phyloP scores from a whole-genome alignment of 2,888 invertebrate species.

The Himalopsyche kuldschensis region DNA sequence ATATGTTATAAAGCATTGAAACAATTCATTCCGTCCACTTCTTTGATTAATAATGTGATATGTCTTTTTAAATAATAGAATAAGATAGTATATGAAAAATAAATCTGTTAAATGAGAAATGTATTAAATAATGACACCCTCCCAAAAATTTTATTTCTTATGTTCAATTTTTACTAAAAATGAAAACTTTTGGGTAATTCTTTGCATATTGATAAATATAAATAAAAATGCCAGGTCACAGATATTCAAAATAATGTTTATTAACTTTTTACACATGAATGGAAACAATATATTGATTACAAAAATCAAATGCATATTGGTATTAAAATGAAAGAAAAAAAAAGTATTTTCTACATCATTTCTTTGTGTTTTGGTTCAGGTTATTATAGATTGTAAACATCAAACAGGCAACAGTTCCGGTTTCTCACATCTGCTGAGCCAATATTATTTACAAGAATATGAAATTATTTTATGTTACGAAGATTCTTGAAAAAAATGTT shows the following conservation, averaged over 20 bases:
- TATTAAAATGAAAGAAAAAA: background rate
- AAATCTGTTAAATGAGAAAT: too few species aligned
- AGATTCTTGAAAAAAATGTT: too few species aligned
- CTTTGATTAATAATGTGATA: background rate
- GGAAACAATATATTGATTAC: background rate
- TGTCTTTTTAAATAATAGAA: too few species aligned
- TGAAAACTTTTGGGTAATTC: too few species aligned
- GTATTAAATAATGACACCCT: too few species aligned
- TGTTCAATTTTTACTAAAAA: too few species aligned
- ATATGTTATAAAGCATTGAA: too few species aligned
- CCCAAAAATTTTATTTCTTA: too few species aligned
- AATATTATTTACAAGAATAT: background rate
- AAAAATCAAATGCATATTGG: background rate
- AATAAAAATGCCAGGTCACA: slow-evolving; percentile 5
- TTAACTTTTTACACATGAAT: slow-evolving; percentile 15
- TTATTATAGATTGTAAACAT: background rate
- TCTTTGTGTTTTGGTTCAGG: background rate
- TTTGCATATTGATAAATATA: too few species aligned
- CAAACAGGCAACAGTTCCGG: background rate
- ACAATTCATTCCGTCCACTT: background rate
- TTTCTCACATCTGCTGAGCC: background rate
- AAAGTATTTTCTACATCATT: background rate
- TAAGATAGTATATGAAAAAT: too few species aligned
- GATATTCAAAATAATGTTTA: slow-evolving; percentile 29
- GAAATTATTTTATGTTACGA: background rate